These are phyloP conservation scores for Pycnomerus fuliginosus DNA, from an alignment of 2,888 invertebrate genomes.

Conservation along the genomic window DNA sequence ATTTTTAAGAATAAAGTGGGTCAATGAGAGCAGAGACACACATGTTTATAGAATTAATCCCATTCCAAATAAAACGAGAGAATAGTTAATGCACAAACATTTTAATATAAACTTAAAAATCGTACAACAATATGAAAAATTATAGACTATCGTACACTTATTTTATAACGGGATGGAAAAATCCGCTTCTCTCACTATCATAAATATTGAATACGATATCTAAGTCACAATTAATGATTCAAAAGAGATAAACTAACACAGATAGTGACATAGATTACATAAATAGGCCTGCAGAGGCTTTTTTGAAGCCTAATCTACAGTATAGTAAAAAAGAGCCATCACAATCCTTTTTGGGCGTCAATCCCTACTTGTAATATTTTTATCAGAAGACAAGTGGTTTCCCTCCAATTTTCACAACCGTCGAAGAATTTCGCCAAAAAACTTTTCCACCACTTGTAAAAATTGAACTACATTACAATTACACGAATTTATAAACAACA, in stretches of 20 bases:
- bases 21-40: no score
- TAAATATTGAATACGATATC: conserved; percentile 50
- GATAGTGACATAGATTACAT: conserved; percentile 52
- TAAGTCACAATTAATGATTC: conserved; percentile 46
- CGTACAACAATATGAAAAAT: conserved; percentile 86
- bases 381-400: conserved; percentile 30
- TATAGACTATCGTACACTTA: conserved; percentile 72
- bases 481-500: conserved; percentile 46
- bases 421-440: conserved; percentile 5
- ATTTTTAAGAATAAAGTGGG: no score
- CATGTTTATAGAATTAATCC: no score
- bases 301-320: conserved; percentile 12
- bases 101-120: conserved; percentile 86
- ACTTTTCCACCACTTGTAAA: conserved; percentile 33
- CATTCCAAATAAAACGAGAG: no score
- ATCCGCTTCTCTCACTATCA: conserved; percentile 65
- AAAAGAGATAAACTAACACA: conserved; percentile 53
- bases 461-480: conserved; percentile 41
- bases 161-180: conserved; percentile 67
- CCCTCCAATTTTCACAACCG: no score
- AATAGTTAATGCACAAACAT: conserved; percentile 75
- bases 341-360: conserved; percentile 50
- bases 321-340: conserved; percentile 52
- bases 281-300: conserved; percentile 47
- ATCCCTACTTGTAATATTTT: conserved; percentile 41